Evolutionary conservation across 2,888 invertebrate genomes (phyloP).

Genomic region (Sesamia inferens): DNA sequence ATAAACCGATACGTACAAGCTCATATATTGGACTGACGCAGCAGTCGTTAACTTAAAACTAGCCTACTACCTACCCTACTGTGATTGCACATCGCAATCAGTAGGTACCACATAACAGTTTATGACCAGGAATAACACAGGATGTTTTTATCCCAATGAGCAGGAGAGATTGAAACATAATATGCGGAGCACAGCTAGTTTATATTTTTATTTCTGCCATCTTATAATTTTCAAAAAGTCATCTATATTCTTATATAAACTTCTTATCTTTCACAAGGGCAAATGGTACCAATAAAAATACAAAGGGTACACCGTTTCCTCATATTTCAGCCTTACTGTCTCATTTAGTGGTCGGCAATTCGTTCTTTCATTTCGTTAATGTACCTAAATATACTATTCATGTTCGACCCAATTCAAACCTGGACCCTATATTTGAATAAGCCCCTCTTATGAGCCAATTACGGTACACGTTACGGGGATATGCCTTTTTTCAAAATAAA

Average conservation of each 20-base stretch:
- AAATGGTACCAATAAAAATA: slow-evolving; percentile 28
- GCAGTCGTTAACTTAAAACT: too few species aligned
- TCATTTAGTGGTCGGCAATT: slow-evolving; percentile 46
- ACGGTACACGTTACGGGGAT: slow-evolving; percentile 41
- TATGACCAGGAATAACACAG: too few species aligned
- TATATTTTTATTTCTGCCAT: not conserved
- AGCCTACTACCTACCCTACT: too few species aligned
- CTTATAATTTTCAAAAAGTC: not conserved
- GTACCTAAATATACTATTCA: slow-evolving; percentile 53
- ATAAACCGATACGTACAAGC: too few species aligned
- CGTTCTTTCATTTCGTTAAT: slow-evolving; percentile 52
- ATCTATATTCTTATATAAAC: not conserved
- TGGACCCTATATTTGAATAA: slow-evolving; percentile 52
- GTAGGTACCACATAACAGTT: too few species aligned
- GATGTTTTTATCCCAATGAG: too few species aligned
- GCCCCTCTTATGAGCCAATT: slow-evolving; percentile 51
- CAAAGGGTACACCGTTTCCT: slow-evolving; percentile 20
- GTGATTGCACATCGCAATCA: too few species aligned
- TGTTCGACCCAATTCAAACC: slow-evolving; percentile 37
- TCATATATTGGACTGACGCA: too few species aligned
- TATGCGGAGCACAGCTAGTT: not conserved
- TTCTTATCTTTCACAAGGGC: not conserved
- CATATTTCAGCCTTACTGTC: slow-evolving; percentile 45
- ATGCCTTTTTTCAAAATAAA: slow-evolving; percentile 51
- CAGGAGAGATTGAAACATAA: too few species aligned